Evolutionary conservation across 2,797 vertebrate species (phyloP).

Genomic region (Peromyscus attwateri): DNA sequence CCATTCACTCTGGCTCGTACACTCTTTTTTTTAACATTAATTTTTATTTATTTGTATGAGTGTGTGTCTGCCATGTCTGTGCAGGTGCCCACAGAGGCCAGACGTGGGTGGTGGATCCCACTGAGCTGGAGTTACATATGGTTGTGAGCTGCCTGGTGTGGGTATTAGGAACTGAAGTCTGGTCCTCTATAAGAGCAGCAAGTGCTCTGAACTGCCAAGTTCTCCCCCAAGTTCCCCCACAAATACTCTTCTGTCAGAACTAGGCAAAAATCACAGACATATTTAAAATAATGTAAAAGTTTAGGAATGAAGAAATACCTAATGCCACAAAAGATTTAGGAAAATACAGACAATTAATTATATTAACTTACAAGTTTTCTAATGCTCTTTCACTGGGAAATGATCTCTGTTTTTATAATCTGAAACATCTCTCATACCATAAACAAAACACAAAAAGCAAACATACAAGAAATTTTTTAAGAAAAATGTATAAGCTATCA

Average conservation of each 20-base stretch:
- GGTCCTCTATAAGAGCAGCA: neutral
- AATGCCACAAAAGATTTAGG: neutral
- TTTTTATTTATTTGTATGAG: neutral
- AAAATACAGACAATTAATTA: neutral
- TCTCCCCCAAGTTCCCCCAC: neutral
- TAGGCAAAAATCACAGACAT: conserved; percentile 18
- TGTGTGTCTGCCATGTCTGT: neutral
- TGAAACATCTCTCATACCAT: neutral
- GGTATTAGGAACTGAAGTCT: neutral
- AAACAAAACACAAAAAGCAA: conserved; percentile 24
- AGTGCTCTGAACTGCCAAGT: neutral
- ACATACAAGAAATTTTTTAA: neutral
- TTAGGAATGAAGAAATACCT: neutral
- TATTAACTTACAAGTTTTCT: conserved; percentile 9
- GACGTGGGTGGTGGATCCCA: neutral
- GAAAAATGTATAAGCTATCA: neutral
- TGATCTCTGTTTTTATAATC: neutral
- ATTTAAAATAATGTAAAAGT: conserved; percentile 33
- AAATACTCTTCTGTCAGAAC: conserved; percentile 13
- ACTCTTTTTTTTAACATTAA: neutral
- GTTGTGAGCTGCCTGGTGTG: neutral
- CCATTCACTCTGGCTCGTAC: neutral
- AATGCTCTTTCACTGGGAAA: neutral
- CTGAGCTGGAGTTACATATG: neutral
- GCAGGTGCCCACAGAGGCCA: neutral